Evolutionary conservation across 2,888 invertebrate genomes (phyloP).

Genomic region (Rhodophaea formosa): DNA sequence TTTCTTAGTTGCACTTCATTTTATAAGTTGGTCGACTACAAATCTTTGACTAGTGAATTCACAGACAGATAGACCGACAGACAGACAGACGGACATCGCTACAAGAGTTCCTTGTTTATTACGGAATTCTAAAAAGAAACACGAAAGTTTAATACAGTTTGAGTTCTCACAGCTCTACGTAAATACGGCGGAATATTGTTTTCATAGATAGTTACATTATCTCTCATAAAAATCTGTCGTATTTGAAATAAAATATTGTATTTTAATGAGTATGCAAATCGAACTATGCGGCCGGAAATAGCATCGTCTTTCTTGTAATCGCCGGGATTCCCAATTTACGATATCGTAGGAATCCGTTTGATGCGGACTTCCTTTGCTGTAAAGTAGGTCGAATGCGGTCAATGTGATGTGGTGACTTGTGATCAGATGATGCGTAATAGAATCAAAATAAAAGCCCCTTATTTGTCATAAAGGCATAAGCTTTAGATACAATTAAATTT

Average conservation of each 20-base stretch:
- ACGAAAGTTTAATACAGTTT: no score
- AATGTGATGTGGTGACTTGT: not conserved
- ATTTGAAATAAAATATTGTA: not conserved
- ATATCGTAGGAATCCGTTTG: not conserved
- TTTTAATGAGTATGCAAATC: not conserved
- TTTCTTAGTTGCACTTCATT: no score
- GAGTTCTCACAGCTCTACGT: no score
- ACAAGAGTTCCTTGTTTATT: no score
- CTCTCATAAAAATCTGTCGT: not conserved
- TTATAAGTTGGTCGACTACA: no score
- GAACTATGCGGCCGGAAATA: not conserved
- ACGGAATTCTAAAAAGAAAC: no score
- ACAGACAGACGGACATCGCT: no score
- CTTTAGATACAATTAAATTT: no score
- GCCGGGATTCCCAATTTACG: slow-evolving; percentile 2
- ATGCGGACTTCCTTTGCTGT: not conserved
- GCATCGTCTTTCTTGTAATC: not conserved
- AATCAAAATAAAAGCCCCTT: not conserved
- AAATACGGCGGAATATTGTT: not conserved
- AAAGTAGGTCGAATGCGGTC: slow-evolving; percentile 2
- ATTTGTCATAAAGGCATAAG: no score
- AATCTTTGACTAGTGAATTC: no score
- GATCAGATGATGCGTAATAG: not conserved
- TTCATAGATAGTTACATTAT: not conserved
- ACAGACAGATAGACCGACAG: no score